Conservation (phyloP, 2,797 vertebrate genomes). For the Sebastes reedi region DNA sequence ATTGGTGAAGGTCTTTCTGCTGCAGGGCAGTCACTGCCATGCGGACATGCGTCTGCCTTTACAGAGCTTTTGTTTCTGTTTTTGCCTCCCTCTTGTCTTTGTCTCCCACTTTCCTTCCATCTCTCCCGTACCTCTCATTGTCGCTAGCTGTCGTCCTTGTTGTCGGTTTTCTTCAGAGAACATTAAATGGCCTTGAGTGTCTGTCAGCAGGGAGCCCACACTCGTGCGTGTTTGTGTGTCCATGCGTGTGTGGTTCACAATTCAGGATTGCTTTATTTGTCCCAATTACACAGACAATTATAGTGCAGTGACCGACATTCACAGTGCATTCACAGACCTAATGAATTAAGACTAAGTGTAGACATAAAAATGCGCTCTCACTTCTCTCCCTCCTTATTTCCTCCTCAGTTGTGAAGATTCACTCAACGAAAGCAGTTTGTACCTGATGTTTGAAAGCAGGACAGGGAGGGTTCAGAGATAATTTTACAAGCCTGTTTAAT, state of each 20-base stretch:
- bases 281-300: conserved; percentile 58
- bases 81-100: conserved; percentile 23
- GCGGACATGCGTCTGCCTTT: not conserved
- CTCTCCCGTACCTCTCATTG: conserved; percentile 23
- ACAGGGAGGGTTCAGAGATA: conserved; percentile 27
- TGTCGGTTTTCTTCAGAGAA: conserved; percentile 41
- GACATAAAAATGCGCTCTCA: conserved; percentile 49
- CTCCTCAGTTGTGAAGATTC: conserved; percentile 17
- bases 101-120: conserved; percentile 33
- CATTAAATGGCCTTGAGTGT: conserved; percentile 52
- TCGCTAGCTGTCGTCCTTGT: conserved; percentile 33
- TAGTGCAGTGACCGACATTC: conserved; percentile 39
- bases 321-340: conserved; percentile 51
- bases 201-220: conserved; percentile 48
- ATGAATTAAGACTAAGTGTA: conserved; percentile 66
- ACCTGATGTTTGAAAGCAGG: conserved; percentile 44
- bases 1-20: conserved; percentile 32
- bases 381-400: conserved; percentile 31
- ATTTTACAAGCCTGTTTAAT: conserved; percentile 63
- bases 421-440: conserved; percentile 35
- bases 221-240: not conserved
- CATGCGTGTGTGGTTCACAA: not conserved
- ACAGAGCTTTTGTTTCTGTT: conserved; percentile 31
- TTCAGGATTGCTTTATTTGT: conserved; percentile 48
- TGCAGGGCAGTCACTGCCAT: not conserved